phyloP scores from a whole-genome alignment of 2,888 invertebrate species.

The Diarsia brunnea region DNA sequence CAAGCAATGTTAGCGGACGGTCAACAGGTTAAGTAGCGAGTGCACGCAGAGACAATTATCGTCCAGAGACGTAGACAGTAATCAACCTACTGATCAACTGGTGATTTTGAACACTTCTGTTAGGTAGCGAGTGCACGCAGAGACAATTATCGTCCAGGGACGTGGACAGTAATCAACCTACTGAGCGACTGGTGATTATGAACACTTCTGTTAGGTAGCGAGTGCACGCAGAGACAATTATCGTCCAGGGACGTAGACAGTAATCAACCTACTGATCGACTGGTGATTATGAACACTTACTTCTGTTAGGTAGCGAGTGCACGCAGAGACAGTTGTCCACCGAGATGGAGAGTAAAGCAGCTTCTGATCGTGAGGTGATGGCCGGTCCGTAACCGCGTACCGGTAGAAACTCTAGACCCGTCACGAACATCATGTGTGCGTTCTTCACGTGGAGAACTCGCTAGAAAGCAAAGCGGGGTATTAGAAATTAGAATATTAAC shows the following conservation, averaged over 20 bases:
- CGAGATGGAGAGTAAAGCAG: slow-evolving; percentile 98
- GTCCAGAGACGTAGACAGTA: slow-evolving; percentile 98
- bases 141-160: slow-evolving; percentile 97
- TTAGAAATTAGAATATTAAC: slow-evolving; percentile 44
- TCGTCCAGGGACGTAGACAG: slow-evolving; percentile 99
- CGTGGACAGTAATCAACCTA: slow-evolving; percentile 95
- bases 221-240: slow-evolving; percentile 95
- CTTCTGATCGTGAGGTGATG: slow-evolving; percentile 94
- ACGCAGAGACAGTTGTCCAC: slow-evolving; percentile 98
- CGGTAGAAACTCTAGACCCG: slow-evolving; percentile 98
- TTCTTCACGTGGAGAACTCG: slow-evolving; percentile 95
- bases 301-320: slow-evolving; percentile 95
- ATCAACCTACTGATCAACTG: slow-evolving; percentile 91
- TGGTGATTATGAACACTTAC: slow-evolving; percentile 88
- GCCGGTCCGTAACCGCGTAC: slow-evolving; percentile 93
- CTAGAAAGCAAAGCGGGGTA: slow-evolving; percentile 83
- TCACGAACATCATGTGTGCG: slow-evolving; percentile 99
- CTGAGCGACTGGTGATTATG: slow-evolving; percentile 91
- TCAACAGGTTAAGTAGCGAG: too few species aligned
- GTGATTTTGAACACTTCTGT: slow-evolving; percentile 84
- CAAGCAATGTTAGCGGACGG: too few species aligned
- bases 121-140: slow-evolving; percentile 94
- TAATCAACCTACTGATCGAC: slow-evolving; percentile 74
- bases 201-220: slow-evolving; percentile 91
- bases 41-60: slow-evolving; percentile 95